A percentile compares a stretch with the other conserved stretches of the same genome.
Conservation (phyloP, 2,888 invertebrate genomes). For the Eudiplozoon nipponicum region DNA sequence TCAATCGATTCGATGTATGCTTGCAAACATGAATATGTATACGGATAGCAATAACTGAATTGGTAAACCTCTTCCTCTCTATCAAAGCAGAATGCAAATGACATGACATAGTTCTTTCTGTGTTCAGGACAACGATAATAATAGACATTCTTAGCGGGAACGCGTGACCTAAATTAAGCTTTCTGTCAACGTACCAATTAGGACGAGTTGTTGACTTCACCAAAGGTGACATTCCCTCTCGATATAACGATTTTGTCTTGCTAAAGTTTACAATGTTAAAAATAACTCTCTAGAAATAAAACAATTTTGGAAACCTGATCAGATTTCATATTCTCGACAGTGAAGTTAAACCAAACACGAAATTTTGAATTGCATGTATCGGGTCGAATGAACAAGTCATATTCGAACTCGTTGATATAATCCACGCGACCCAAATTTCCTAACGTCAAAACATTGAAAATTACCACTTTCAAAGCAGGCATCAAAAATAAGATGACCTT, state of each 20-base stretch:
- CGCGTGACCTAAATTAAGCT: conserved; percentile 23
- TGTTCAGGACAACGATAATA: conserved; percentile 63
- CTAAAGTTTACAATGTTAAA: conserved; percentile 86
- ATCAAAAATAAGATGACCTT: conserved; percentile 76
- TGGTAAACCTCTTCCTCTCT: conserved; percentile 71
- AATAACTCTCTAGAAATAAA: conserved; percentile 44
- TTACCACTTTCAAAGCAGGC: conserved; percentile 69
- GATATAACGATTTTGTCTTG: conserved; percentile 55
- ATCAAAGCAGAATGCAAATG: conserved; percentile 70
- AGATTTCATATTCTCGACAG: conserved; percentile 63
- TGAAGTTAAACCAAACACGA: conserved; percentile 86
- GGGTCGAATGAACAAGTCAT: conserved; percentile 69
- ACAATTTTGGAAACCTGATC: conserved; percentile 40
- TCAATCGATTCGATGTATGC: conserved; percentile 46
- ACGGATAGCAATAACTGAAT: conserved; percentile 65
- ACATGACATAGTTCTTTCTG: conserved; percentile 52
- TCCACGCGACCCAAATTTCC: conserved; percentile 70
- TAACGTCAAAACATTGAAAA: conserved; percentile 20
- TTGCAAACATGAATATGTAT: conserved; percentile 63
- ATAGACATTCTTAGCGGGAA: conserved; percentile 43
- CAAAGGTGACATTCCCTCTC: conserved; percentile 60
- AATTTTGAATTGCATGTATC: conserved; percentile 72
- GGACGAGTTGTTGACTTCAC: conserved; percentile 59
- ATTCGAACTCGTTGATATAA: conserved; percentile 62
- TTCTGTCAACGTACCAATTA: conserved; percentile 60